Evolutionary conservation across 2,113 vertebrate species (phyloP), one percentile per base, ranked within the genome.

Genomic region (Megalops atlanticus): DNA sequence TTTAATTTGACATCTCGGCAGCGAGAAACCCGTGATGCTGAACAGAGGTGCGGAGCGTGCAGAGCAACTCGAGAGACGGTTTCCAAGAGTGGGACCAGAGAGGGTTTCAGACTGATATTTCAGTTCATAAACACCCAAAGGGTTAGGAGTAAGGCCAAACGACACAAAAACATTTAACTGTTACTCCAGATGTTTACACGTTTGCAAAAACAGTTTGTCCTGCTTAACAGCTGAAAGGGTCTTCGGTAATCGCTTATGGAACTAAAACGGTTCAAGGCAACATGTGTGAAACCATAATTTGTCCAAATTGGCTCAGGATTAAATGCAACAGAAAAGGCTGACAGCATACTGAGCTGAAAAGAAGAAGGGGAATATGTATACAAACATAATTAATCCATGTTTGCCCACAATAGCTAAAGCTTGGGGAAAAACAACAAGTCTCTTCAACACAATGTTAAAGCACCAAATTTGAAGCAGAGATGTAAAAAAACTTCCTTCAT

Each of bases 1-100:
- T 69, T 76, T 47, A 79, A 80, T n/a, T 24, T 81, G 77, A 54
- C 69, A 78, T 49, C 73, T 77, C 43, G 69, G 35, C 58, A 74
- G 58, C 45, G 27, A 31, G 27, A 74, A 27, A 78, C 78, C 27
- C 68, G 49, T 73, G 39, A 41, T 24, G 12, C 41, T 74, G 72
- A 41, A 43, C 72, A 74, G 39, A 74, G 74, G 40, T 47, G 41
- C 33, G n/a, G n/a, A 39, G 40, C 40, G 40, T 35, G 24, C n/a
- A 27, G 49, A 69, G 40, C 31, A 52, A 78, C 72, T 69, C 35
- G 74, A 43, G 79, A 69, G 36, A 49, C 33, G 35, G 41, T 39
- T 52, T 73, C 68, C 68, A 77, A 82, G 8, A 69, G 24, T 74
- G n/a, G 73, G 31, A 64, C 31, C n/a, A 31, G 18, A 64, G 58